These are phyloP conservation scores for Zeuzera pyrina DNA, from an alignment of 2,888 invertebrate genomes.

Conservation along the genomic window DNA sequence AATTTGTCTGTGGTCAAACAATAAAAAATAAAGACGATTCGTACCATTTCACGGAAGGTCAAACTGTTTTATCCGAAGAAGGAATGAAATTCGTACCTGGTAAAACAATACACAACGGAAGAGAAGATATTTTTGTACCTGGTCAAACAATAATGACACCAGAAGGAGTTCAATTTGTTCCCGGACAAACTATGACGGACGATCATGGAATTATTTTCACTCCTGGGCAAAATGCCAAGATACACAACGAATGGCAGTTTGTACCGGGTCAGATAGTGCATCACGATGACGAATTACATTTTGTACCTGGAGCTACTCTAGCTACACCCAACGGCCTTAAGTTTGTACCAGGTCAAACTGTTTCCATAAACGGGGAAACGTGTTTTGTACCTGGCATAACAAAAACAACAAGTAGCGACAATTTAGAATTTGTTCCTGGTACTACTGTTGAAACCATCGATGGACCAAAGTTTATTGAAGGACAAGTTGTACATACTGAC, in stretches of 20 bases:
- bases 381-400: conserved; percentile 76
- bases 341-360: conserved; percentile 78
- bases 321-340: conserved; percentile 75
- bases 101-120: conserved; percentile 59
- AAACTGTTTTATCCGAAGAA: conserved; percentile 74
- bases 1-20: conserved; percentile 78
- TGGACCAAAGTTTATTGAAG: conserved; percentile 77
- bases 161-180: conserved; percentile 75
- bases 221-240: conserved; percentile 75
- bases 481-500: conserved; percentile 74
- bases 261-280: conserved; percentile 76
- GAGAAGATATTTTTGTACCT: conserved; percentile 71
- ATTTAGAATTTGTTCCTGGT: conserved; percentile 73
- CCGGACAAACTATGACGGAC: conserved; percentile 75
- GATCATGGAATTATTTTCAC: conserved; percentile 69
- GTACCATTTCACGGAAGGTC: conserved; percentile 73
- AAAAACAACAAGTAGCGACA: conserved; percentile 47
- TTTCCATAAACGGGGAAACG: conserved; percentile 60
- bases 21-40: conserved; percentile 70
- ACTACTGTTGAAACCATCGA: conserved; percentile 75
- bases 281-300: conserved; percentile 69
- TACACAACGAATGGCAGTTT: conserved; percentile 74
- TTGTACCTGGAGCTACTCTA: conserved; percentile 77
- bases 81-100: conserved; percentile 77
- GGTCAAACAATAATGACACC: conserved; percentile 75